phyloP scores from a whole-genome alignment of 23 tunicate species.

The Trididemnum clinides region DNA sequence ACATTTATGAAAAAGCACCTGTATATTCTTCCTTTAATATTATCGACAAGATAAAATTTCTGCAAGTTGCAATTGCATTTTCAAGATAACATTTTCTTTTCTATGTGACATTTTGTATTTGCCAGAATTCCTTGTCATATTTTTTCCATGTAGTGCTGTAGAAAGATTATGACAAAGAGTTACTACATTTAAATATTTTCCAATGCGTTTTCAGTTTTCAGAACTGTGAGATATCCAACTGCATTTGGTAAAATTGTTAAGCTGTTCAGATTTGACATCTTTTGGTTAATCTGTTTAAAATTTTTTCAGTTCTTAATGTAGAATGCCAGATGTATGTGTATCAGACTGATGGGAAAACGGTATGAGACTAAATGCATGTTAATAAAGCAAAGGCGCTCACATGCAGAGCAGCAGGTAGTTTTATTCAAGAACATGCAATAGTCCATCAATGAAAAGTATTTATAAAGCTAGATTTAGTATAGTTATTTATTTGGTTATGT shows the following conservation, averaged over 20 bases:
- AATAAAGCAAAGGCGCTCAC: background rate
- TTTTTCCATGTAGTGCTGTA: background rate
- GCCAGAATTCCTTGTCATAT: background rate
- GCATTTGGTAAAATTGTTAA: background rate
- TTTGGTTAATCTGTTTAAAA: no score
- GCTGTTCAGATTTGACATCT: background rate
- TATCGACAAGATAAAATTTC: background rate
- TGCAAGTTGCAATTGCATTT: background rate
- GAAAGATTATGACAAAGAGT: background rate
- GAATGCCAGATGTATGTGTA: background rate
- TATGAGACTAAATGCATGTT: background rate
- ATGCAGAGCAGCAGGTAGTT: background rate
- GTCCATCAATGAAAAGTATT: background rate
- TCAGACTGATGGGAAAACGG: background rate
- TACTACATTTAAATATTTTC: background rate
- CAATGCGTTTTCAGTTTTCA: no score
- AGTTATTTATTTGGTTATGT: background rate
- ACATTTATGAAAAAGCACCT: background rate
- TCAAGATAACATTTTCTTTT: no score
- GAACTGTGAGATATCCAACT: no score
- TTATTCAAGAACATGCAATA: background rate
- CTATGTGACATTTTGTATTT: background rate
- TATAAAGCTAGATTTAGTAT: background rate
- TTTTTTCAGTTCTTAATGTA: background rate
- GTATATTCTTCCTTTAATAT: background rate